Conservation (phyloP, 2,113 vertebrate species). For the Grantiella picta region DNA sequence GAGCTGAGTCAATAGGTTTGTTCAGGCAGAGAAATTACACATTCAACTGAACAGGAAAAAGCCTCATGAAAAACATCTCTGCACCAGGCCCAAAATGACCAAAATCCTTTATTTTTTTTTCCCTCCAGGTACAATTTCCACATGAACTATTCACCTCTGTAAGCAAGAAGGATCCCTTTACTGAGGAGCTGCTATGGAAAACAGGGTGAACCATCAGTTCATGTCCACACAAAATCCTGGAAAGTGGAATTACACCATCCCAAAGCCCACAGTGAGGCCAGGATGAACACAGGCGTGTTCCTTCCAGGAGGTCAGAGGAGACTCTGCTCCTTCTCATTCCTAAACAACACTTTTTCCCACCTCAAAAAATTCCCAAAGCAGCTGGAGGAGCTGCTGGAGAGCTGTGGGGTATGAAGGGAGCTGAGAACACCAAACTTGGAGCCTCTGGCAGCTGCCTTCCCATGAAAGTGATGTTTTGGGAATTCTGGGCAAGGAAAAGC, state of each 20-base stretch:
- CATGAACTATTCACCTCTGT: not conserved
- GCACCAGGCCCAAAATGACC: not conserved
- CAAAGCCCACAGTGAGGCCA: not conserved
- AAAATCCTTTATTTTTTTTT: not conserved
- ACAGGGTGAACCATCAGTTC: not conserved
- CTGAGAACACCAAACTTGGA: not conserved
- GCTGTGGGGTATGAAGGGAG: rapidly evolving
- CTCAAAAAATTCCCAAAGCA: not conserved
- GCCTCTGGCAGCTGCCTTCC: not conserved
- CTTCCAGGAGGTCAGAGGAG: not conserved
- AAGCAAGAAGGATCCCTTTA: not conserved
- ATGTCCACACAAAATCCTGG: not conserved
- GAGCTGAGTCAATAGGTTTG: slow-evolving; percentile 52
- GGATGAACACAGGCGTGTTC: no score
- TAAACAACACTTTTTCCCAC: not conserved
- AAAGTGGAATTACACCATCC: not conserved
- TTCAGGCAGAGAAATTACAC: slow-evolving; percentile 26
- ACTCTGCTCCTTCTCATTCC: not conserved
- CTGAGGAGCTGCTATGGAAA: not conserved
- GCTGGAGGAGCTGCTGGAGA: not conserved
- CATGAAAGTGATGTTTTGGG: rapidly evolving
- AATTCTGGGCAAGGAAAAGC: not conserved
- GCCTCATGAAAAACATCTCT: not conserved
- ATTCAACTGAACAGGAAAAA: not conserved
- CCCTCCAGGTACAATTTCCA: rapidly evolving